Conservation (phyloP, 2,797 vertebrate genomes). For the Ceyx erithaca region DNA sequence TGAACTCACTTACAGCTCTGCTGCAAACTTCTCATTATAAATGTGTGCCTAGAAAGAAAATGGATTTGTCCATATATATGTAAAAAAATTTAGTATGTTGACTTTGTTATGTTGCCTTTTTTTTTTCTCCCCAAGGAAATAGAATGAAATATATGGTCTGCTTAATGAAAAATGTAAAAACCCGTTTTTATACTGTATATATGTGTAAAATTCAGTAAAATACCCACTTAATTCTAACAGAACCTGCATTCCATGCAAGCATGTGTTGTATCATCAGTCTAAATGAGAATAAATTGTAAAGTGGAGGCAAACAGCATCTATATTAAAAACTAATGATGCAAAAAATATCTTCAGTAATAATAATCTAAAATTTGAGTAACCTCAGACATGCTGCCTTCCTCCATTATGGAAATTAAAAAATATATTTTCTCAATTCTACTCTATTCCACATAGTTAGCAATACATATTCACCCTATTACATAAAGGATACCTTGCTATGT, state of each 20-base stretch:
- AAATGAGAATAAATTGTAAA: background rate
- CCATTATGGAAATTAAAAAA: constrained; percentile 58
- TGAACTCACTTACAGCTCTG: background rate
- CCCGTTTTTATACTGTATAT: background rate
- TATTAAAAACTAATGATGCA: constrained; percentile 71
- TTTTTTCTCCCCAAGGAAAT: background rate
- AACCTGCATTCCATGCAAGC: background rate
- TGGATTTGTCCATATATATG: background rate
- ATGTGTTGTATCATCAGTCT: background rate
- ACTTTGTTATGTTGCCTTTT: background rate
- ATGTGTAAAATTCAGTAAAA: background rate
- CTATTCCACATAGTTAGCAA: constrained; percentile 27
- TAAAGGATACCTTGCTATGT: constrained; percentile 35
- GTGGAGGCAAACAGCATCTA: constrained; percentile 23
- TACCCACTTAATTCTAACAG: background rate
- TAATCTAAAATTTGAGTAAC: constrained; percentile 59
- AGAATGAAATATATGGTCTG: background rate
- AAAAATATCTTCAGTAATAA: constrained; percentile 60
- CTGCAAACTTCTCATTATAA: background rate
- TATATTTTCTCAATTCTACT: constrained; percentile 33
- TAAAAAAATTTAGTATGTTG: background rate
- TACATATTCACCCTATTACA: constrained; percentile 26
- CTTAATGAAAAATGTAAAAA: background rate
- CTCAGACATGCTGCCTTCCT: constrained; percentile 57
- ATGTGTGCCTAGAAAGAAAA: background rate